Conservation (phyloP, 2,888 invertebrate species). For the Incurvaria masculella region DNA sequence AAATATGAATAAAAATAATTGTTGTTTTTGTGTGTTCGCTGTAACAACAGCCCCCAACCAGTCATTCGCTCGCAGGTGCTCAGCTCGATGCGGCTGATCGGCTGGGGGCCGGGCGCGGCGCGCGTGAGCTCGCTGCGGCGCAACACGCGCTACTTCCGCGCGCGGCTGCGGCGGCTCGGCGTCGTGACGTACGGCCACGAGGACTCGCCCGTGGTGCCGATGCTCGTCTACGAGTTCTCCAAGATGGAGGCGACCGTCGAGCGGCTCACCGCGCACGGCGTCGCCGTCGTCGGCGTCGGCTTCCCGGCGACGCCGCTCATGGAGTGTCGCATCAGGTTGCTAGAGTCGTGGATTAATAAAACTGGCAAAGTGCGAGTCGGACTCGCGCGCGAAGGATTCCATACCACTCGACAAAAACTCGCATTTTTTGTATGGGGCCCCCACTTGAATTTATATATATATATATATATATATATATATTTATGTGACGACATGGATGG, state of each 20-base stretch:
- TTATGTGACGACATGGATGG: no score
- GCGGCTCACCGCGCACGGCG: constrained; percentile 71
- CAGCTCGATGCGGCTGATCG: constrained; percentile 82
- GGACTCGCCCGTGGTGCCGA: constrained; percentile 95
- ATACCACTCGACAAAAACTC: no score
- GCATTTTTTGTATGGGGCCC: no score
- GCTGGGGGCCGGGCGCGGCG: constrained; percentile 73
- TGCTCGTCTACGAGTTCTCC: constrained; percentile 91
- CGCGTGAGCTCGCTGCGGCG: constrained; percentile 70
- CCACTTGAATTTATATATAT: no score
- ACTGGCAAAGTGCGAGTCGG: no score
- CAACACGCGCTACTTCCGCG: constrained; percentile 61
- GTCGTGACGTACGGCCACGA: constrained; percentile 90
- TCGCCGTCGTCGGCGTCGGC: constrained; percentile 95
- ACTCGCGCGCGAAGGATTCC: no score
- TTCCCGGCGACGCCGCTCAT: constrained; percentile 96
- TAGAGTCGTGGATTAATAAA: no score
- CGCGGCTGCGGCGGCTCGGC: constrained; percentile 74
- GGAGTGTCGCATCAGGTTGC: constrained; percentile 77
- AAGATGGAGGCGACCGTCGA: constrained; percentile 93
- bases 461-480: no score
- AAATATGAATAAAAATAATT: no score
- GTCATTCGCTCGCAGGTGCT: no score
- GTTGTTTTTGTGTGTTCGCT: no score
- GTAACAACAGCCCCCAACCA: no score